A percentile compares a stretch with the other conserved stretches of the same genome.
These are phyloP conservation scores for Ictalurus furcatus DNA, from an alignment of 2,113 vertebrate genomes.

Conservation along the genomic window DNA sequence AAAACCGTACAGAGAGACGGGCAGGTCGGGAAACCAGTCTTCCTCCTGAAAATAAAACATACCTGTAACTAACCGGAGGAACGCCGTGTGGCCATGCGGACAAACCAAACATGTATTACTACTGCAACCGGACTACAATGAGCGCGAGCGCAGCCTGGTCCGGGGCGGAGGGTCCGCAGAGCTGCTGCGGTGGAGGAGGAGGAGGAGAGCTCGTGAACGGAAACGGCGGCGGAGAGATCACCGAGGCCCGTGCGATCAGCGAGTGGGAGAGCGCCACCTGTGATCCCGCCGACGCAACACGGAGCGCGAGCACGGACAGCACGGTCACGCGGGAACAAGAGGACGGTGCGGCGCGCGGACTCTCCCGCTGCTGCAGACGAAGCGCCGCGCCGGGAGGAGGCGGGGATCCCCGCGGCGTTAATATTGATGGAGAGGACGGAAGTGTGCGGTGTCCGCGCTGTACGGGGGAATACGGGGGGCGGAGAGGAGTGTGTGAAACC, in stretches of 20 bases:
- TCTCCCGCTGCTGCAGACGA: constrained; percentile 30
- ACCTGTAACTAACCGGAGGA: constrained; percentile 25
- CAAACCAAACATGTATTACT: constrained; percentile 57
- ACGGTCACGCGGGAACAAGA: constrained; percentile 31
- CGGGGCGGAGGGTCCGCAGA: constrained; percentile 54
- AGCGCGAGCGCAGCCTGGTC: constrained; percentile 52
- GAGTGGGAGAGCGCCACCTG: constrained; percentile 49
- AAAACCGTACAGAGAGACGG: constrained; percentile 47
- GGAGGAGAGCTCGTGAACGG: constrained; percentile 37
- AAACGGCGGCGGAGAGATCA: constrained; percentile 36
- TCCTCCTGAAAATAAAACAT: constrained; percentile 21
- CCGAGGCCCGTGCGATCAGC: constrained; percentile 49
- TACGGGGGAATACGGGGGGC: background rate
- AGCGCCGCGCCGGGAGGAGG: constrained; percentile 24
- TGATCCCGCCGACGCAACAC: constrained; percentile 30
- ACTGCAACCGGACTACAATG: constrained; percentile 58
- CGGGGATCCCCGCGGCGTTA: constrained; percentile 32
- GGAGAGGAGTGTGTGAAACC: constrained; percentile 18
- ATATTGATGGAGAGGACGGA: constrained; percentile 41
- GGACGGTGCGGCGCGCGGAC: background rate
- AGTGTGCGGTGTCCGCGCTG: background rate
- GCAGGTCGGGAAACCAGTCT: constrained; percentile 40
- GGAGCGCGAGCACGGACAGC: constrained; percentile 33
- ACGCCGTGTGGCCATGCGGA: constrained; percentile 52
- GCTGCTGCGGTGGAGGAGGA: constrained; percentile 52